These are phyloP conservation scores for Hippocampus comes DNA, from an alignment of 2,113 vertebrate genomes.

Conservation along the genomic window DNA sequence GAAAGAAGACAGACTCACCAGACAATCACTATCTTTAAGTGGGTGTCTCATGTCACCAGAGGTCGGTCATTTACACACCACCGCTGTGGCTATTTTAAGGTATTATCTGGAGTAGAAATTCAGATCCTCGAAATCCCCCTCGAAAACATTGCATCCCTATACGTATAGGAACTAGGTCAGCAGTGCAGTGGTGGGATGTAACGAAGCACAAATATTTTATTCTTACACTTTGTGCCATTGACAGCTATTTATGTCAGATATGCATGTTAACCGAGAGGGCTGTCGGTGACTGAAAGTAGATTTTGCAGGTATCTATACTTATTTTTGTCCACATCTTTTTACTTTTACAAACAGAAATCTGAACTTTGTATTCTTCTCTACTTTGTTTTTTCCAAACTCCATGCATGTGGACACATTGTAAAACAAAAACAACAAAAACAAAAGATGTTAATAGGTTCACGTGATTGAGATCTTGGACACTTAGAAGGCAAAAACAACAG, in stretches of 20 bases:
- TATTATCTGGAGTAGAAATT: neutral
- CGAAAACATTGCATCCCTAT: neutral
- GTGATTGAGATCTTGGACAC: no score
- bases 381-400: no score
- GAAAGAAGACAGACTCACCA: slow-evolving; percentile 53
- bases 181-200: neutral
- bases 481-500: no score
- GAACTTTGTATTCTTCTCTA: no score
- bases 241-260: no score
- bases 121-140: neutral
- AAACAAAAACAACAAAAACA: no score
- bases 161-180: neutral
- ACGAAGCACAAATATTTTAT: neutral
- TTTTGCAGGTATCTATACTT: neutral
- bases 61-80: slow-evolving; percentile 32
- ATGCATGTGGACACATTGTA: no score
- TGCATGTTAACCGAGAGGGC: no score
- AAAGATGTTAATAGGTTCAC: no score
- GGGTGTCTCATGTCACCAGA: slow-evolving; percentile 43
- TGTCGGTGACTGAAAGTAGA: no score
- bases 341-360: neutral
- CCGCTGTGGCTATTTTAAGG: slow-evolving; percentile 30
- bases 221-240: neutral
- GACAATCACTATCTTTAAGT: slow-evolving; percentile 30
- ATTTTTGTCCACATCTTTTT: neutral